Evolutionary conservation across 64 coral and sea anemone genomes (phyloP), one percentile per base, ranked within the genome.

Genomic region (Montipora capricornis): DNA sequence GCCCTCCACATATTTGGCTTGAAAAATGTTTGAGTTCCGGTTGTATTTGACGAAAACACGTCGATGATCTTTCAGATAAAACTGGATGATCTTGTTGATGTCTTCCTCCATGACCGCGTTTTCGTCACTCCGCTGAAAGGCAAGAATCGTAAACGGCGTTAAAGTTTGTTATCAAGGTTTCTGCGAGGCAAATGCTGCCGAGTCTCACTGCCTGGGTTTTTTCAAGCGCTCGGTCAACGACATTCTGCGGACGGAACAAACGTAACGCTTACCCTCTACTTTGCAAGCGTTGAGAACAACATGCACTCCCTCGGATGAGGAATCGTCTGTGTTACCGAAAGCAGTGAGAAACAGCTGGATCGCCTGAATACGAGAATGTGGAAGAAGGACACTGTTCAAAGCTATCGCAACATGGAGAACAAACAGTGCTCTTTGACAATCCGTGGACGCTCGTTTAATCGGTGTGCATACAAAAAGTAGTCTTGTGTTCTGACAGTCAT

Each of bases 41-140:
- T 89, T 92, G 93, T 94, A 92, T 60, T 99, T 99, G 4, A 99
- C 95, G 89, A 99, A 99, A 47, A 96, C 83, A 14, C 76, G 93
- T 49, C 98, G 84, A 68, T 96, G 95, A 20, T 96, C 95, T 20
- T 94, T 79, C 45, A 99, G 51, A 44, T 96, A 99, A 79, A 92
- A 96, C 20, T 94, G 94, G 16, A 99, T 87, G 46, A 99, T 89
- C 73, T 96, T 96, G 47, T 96, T 93, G 8, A 99, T 81, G 57
- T 99, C 98, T 15, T 59, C 66, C 20, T 87, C 92, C 4, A 96
- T 68, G 44, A 82, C 3, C 66, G 87, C 69, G 2, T 88, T 77
- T 55, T 89, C 45, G 47, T 99, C 81, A 94, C 89, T 81, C 61
- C 92, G 89, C 98, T 99, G 76, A 47, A 88, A 90, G 59, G 50